Percentiles rank a stretch among this genome's conserved stretches.
Conservation (phyloP, 2,888 invertebrate species). For the Trissolcus japonicus region DNA sequence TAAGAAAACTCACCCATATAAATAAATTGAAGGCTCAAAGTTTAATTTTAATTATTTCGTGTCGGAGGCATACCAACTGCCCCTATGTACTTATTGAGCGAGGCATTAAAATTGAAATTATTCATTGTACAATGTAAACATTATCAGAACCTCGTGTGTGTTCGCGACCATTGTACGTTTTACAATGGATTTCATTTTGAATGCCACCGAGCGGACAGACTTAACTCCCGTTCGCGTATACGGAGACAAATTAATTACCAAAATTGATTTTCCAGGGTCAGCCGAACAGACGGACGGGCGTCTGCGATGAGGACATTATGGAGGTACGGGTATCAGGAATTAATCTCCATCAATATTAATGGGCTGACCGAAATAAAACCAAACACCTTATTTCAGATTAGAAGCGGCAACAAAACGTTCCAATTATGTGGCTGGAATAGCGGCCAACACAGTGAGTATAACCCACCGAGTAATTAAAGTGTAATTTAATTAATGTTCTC, state of each 20-base stretch:
- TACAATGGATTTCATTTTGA: constrained; percentile 18
- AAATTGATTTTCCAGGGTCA: constrained; percentile 81
- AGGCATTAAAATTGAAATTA: constrained; percentile 21
- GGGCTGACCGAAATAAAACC: background rate
- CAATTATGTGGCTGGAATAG: constrained; percentile 88
- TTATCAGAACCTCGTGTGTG: constrained; percentile 10
- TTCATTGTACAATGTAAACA: constrained; percentile 30
- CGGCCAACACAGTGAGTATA: constrained; percentile 86
- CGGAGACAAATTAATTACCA: constrained; percentile 22
- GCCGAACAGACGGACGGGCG: constrained; percentile 86
- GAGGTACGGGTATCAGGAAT: constrained; percentile 56
- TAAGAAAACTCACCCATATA: no score
- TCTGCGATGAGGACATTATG: constrained; percentile 85
- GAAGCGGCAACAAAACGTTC: constrained; percentile 74
- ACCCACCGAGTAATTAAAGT: background rate
- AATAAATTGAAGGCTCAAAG: no score
- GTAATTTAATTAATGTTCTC: constrained; percentile 26
- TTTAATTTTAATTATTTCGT: no score
- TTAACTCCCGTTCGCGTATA: constrained; percentile 5
- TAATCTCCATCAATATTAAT: constrained; percentile 1
- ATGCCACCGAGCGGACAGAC: constrained; percentile 5
- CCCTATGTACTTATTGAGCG: constrained; percentile 5
- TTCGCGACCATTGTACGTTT: constrained; percentile 15
- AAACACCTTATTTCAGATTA: constrained; percentile 60
- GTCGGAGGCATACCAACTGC: no score